Evolutionary conservation across 1,140 invertebrate genomes (phyloP).

Genomic region (Drosophila santomea): DNA sequence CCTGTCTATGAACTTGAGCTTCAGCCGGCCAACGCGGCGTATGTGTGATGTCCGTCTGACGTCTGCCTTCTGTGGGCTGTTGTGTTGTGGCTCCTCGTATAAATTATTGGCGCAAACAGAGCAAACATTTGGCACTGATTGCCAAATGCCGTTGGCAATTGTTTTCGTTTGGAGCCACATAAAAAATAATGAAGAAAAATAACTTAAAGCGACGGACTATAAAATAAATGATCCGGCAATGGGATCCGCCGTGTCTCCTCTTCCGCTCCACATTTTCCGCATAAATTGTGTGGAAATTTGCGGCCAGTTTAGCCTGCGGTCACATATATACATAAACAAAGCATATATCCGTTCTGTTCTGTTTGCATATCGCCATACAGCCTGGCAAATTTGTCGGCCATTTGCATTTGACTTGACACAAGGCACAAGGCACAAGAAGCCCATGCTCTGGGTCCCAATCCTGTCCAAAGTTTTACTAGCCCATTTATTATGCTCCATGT

Average conservation of each 20-base stretch:
- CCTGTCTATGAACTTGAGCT: constrained; percentile 62
- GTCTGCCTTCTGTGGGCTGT: constrained; percentile 5
- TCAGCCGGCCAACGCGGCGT: constrained; percentile 47
- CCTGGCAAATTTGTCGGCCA: constrained; percentile 63
- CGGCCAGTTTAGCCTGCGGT: constrained; percentile 37
- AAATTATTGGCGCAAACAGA: constrained; percentile 74
- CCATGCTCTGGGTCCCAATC: constrained; percentile 20
- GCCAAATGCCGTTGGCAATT: constrained; percentile 72
- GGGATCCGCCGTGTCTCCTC: constrained; percentile 35
- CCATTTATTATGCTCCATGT: constrained; percentile 71
- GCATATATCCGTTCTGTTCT: constrained; percentile 29
- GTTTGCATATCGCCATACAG: constrained; percentile 26
- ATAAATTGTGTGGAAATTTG: constrained; percentile 57
- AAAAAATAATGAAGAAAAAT: constrained; percentile 83
- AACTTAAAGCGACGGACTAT: constrained; percentile 80
- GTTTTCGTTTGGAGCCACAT: constrained; percentile 49
- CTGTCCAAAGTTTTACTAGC: constrained; percentile 54
- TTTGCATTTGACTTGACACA: constrained; percentile 61
- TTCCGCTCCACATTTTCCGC: constrained; percentile 41
- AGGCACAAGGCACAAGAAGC: constrained; percentile 42
- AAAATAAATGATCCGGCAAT: constrained; percentile 79
- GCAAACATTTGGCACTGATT: constrained; percentile 79
- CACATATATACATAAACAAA: constrained; percentile 34
- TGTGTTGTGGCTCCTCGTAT: constrained; percentile 43
- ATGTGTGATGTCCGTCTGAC: constrained; percentile 57